These are phyloP conservation scores for Aphidius colemani DNA, from an alignment of 2,888 invertebrate species.

Conservation along the genomic window DNA sequence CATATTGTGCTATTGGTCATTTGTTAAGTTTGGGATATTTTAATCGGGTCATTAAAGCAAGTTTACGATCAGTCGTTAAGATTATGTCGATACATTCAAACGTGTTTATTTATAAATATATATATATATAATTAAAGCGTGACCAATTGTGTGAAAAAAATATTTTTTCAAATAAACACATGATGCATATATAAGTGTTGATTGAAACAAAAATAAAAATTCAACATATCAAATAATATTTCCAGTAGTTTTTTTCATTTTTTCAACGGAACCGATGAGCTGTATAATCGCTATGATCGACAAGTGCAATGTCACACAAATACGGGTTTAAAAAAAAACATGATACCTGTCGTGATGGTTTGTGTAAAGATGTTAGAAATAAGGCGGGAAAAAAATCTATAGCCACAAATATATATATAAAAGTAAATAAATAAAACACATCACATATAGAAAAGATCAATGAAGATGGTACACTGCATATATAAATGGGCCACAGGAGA, in stretches of 20 bases:
- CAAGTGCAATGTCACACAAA: background rate
- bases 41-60: conserved; percentile 29
- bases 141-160: background rate
- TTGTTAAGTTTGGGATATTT: conserved; percentile 27
- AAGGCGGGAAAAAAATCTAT: conserved; percentile 1
- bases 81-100: conserved; percentile 18
- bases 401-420: too few relatives aligned
- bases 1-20: conserved; percentile 18
- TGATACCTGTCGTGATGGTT: conserved; percentile 12
- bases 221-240: too few relatives aligned
- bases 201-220: too few relatives aligned
- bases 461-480: conserved; percentile 8
- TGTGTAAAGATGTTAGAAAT: background rate
- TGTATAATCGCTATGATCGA: conserved; percentile 19
- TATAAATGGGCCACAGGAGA: conserved; percentile 18
- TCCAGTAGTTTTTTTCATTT: too few relatives aligned
- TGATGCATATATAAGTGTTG: too few relatives aligned
- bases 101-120: background rate
- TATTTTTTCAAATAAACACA: too few relatives aligned
- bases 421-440: too few relatives aligned
- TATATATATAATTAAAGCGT: background rate
- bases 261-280: too few relatives aligned
- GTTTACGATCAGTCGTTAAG: conserved; percentile 29
- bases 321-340: background rate
- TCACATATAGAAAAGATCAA: conserved; percentile 14